Evolutionary conservation across 2,888 invertebrate genomes (phyloP), one percentile per base, ranked within the genome.

Genomic region (Bellardia pandia): DNA sequence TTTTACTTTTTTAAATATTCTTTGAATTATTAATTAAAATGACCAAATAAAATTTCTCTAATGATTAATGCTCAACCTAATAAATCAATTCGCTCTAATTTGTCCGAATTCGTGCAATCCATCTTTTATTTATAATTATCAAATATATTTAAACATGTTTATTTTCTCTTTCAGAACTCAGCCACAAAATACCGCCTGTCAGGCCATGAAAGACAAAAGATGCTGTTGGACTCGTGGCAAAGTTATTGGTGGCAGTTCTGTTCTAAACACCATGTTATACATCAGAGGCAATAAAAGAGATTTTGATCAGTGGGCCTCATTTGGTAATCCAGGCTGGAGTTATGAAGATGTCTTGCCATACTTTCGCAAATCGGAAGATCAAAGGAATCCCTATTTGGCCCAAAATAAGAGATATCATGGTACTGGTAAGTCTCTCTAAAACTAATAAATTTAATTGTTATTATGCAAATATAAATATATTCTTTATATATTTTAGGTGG

Each of bases 211-310:
- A 77, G 97, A 97, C 91, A 95, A 96, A 90, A 95, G 97, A 62
- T 97, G 97, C 91, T 96, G 96, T 90, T 98, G 98, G 98, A 98
- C 98, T 0, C 95, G 98, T 84, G 98, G 98, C 69, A 98, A 98
- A 94, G 96, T 97, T 0, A 94, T 98, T 0, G 98, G 98, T 0
- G 98, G 98, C 0, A 97, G 97, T 5, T 97, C 97, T 56, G 97
- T 98, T 0, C 94, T 98, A 0, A 98, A 98, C 91, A 97, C 97
- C 1, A 98, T 98, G 98, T 95, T 98, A 0, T 98, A 99, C 92
- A 96, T 98, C 62, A 94, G 98, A 86, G 98, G 98, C 0, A 98
- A 98, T 93, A 95, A 95, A 80, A 94, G 96, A 1, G 98, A 98
- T 93, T 99, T 95, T 92, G 97, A 98, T 92, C 95, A 96, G 76